Evolutionary conservation across 2,888 invertebrate genomes (phyloP), one percentile per base, ranked within the genome.

Genomic region (Altica lythri): DNA sequence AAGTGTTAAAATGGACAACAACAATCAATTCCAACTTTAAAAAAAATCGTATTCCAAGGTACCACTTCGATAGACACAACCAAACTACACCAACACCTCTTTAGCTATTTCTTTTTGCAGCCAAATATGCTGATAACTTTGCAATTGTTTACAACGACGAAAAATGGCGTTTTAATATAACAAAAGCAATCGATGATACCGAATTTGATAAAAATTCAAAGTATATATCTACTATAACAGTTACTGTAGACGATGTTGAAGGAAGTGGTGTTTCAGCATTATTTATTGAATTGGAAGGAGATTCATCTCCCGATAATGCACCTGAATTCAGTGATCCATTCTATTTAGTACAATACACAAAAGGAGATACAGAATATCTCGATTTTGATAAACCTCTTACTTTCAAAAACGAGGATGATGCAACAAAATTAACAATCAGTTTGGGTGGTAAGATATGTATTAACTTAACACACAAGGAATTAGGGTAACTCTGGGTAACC

Each of bases 311-410:
- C 9, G 29, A 29, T 3, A 30, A 29, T 14, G 34, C 45, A 13
- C 58, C 63, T 5, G 27, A 49, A 47, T 68, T 68, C 53, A 43
- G 48, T 16, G 42, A 58, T 10, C 12, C 48, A 5, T 44, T 40
- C 17, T 68, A 66, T 37, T 46, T 25, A 16, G 64, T 52, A n/a
- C 25, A 45, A 0, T 67, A 67, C 46, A 45, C 57, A 9, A 17
- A 35, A 2, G 29, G 44, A 22, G 50, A 48, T 13, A 43, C 35
- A 9, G 50, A 53, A 14, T 42, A 16, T 17, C 37, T 57, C 8
- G 49, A 40, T 19, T 43, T 52, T 17, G 37, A 54, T 4, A 55
- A 72, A 13, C 60, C 44, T 19, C 60, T 62, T 14, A 38, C 19
- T 2, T 71, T 51, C 40, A 49, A 22, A 19, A 49, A 54, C 35